Base-by-base conservation (phyloP, 2,888 invertebrate species). In the Drosophila leonis region DNA sequence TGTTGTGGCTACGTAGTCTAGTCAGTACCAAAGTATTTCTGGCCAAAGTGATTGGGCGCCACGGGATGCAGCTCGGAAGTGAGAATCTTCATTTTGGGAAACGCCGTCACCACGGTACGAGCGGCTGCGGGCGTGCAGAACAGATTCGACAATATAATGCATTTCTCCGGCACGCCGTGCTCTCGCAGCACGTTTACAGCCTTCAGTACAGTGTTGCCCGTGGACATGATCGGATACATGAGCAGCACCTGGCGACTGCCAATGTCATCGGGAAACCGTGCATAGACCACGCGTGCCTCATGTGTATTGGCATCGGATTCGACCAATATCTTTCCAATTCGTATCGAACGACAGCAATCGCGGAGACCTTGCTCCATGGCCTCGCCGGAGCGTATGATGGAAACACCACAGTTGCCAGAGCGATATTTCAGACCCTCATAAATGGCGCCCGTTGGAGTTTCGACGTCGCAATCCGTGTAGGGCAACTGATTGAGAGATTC, bases 191-290 rank as follows among this genome's bases (percentile, higher is more conserved):
- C 98, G 90, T 97, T 97, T 0, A 99, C 97, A 0, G 99, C 98
- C 95, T 96, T 96, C 84, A 95, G 96, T 8, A 99, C 98, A 51
- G 99, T 99, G 92, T 98, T 99, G 2, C 99, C 99, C 0, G 98
- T 98, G 74, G 98, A 98, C 98, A 99, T 98, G 65, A 99, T 99
- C 12, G 99, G 99, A 93, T 99, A 99, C 98, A 99, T 98, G 4
- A 99, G 94, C 49, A 99, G 94, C 44, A 99, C 98, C 90, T 96
- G 96, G 83, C 99, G 94, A 60, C 96, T 95, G 0, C 97, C 95
- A 76, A 99, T 98, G 92, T 99, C 99, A 78, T 98, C 98, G 0
- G 99, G 99, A 92, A 99, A 98, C 92, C 99, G 97, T 7, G 99
- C 98, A 92, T 99, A 99, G 4, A 99, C 98, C 1, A 99, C 98